phyloP scores from a whole-genome alignment of 2,888 invertebrate genomes.

The Drosophila maculinotata region DNA sequence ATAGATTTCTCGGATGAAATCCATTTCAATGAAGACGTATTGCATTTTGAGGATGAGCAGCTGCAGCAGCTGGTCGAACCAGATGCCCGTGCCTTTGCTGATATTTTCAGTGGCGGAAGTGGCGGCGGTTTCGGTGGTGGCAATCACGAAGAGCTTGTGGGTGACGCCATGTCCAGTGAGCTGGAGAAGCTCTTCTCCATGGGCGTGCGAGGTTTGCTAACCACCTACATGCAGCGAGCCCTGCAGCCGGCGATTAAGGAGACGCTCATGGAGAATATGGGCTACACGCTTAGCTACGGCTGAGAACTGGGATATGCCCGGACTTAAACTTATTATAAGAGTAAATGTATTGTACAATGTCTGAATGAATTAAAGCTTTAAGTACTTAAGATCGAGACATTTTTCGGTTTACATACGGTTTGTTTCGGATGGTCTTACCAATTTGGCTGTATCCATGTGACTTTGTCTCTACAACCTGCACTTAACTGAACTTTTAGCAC shows the following conservation, averaged over 20 bases:
- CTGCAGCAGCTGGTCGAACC: slow-evolving; percentile 81
- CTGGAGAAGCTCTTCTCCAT: slow-evolving; percentile 94
- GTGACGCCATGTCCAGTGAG: slow-evolving; percentile 90
- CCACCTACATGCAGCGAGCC: slow-evolving; percentile 93
- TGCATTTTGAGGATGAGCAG: slow-evolving; percentile 78
- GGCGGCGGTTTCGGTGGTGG: slow-evolving; percentile 27
- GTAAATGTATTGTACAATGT: slow-evolving; percentile 24
- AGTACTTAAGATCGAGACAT: slow-evolving; percentile 24
- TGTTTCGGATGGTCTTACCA: slow-evolving; percentile 69
- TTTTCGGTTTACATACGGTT: background rate
- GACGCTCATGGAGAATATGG: slow-evolving; percentile 94
- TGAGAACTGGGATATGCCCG: slow-evolving; percentile 74
- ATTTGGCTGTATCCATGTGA: slow-evolving; percentile 76
- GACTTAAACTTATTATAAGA: slow-evolving; percentile 22
- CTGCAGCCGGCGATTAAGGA: slow-evolving; percentile 94
- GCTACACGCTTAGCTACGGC: slow-evolving; percentile 94
- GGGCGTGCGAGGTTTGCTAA: slow-evolving; percentile 92
- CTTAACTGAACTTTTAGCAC: slow-evolving; percentile 25
- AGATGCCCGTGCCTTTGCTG: slow-evolving; percentile 83
- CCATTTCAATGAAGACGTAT: slow-evolving; percentile 80
- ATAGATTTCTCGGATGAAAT: slow-evolving; percentile 63
- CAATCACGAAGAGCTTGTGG: slow-evolving; percentile 85
- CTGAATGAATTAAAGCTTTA: slow-evolving; percentile 50
- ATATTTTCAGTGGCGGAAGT: slow-evolving; percentile 67
- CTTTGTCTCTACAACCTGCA: slow-evolving; percentile 36